Base-by-base conservation (phyloP, 1,140 invertebrate species). In the Panagrolaimus sp. region DNA sequence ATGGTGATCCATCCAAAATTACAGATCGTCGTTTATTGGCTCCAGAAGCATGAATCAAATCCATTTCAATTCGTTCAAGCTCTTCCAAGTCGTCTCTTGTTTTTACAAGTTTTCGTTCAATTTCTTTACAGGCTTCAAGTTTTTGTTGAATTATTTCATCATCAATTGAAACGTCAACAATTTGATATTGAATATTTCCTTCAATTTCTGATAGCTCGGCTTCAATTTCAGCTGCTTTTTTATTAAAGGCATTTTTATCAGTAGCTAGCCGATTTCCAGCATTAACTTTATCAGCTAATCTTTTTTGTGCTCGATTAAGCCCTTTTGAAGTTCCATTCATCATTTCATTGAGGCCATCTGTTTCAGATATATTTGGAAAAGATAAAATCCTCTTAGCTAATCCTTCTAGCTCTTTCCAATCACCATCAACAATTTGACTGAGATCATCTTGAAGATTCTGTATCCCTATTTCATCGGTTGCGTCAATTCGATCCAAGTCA, bases 151-250 rank as follows among this genome's bases (percentile, higher is more conserved):
- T 38, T 13, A 27, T 25, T 8, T 48, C 48, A 20, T 20, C 16
- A 67, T 67, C 48, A 16, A 62, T 43, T 9, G 57, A 27, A 1
- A 66, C 53, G 9, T 68, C 66, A 23, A 16, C 27, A 53, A 68
- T 31, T 8, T 25, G 51, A 11, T 9, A 20, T 5, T 25, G 66
- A 8, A 31, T 23, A 27, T 25, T 25, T 43, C 51, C 27, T 27
- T 42, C 45, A 27, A 61, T 62, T 43, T 27, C 66, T 0, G 66
- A 27, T 23, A 68, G n/a, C 44, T 68, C 57, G 0, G 25, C 44
- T n/a, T 65, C 66, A 20, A 68, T 62, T 61, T 68, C 43, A 13
- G 53, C 43, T 23, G 57, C 57, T 23, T 68, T 68, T 31, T 68
- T 31, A 13, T 47, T 43, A 61, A 68, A 68, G 0, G 51, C 51